Evolutionary conservation across 2,113 vertebrate species (phyloP), one percentile per base, ranked within the genome.

Genomic region (Picathartes gymnocephalus): DNA sequence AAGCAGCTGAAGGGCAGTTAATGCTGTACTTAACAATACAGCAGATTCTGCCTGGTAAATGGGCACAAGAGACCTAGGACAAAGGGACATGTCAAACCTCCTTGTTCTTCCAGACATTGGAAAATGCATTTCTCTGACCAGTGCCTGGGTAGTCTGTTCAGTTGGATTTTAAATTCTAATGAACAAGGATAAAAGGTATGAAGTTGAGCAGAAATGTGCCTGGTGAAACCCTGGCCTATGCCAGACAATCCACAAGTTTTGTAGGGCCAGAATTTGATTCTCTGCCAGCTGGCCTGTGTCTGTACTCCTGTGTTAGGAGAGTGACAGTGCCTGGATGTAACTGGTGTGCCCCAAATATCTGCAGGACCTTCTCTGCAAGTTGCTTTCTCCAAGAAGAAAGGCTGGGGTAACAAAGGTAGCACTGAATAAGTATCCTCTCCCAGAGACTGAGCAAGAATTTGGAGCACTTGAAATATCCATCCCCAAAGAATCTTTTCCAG

Each of bases 381-480:
- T 24, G 19, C 14, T 78, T 81, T 23, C 44, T 83, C 31, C 40
- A 66, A 74, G 66, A 61, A 45, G 81, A 72, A 85, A 70, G 11
- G 23, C 16, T 82, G 66, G 23, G 33, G 53, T 82, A 92, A 78
- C 2, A 13, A 68, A 88, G 42, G 58, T 45, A 86, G 24, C 27
- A 20, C 62, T 35, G 74, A 40, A 69, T 58, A 82, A 81, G 39
- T n/a, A 47, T 68, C 40, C 17, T 81, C 33, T 94, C 61, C 23
- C 28, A 42, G 57, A 72, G 80, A 35, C 47, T 8, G 2, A 60
- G 72, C 61, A 92, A 88, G 94, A 94, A 95, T 96, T 96, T 84
- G 76, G 76, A 96, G 86, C 69, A 84, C 72, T 81, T 40, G 21
- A 79, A 61, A 60, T 65, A 48, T 90, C 85, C 86, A 88, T 71